Evolutionary conservation across 2,113 vertebrate species (phyloP).

Genomic region (Turdus rufiventris): DNA sequence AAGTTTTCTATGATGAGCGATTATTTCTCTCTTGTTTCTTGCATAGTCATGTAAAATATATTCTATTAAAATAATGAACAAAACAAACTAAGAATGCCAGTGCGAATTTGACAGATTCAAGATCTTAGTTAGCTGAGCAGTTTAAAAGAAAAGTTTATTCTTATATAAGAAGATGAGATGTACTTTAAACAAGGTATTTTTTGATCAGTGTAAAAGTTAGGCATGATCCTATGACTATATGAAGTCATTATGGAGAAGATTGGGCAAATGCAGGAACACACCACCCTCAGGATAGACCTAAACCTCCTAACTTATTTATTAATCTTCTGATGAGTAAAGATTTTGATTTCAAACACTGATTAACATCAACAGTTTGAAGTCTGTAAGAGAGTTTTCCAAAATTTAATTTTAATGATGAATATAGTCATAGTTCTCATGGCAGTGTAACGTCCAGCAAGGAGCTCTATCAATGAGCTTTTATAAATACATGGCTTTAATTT

Average conservation of each 20-base stretch:
- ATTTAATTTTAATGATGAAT: not conserved
- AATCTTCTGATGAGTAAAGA: not conserved
- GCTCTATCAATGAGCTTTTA: not conserved
- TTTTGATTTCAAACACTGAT: not conserved
- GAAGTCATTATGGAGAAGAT: not conserved
- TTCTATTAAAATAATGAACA: not conserved
- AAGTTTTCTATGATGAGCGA: not conserved
- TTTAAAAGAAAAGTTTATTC: not conserved
- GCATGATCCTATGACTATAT: not conserved
- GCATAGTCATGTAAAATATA: not conserved
- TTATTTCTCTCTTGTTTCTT: not conserved
- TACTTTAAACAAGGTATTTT: not conserved
- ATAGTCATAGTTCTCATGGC: not conserved
- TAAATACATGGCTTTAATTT: not conserved
- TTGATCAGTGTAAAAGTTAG: not conserved
- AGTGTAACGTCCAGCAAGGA: not conserved
- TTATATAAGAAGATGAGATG: not conserved
- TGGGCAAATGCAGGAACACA: not conserved
- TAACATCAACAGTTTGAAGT: not conserved
- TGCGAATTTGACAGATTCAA: not conserved
- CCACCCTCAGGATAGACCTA: not conserved
- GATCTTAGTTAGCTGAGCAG: not conserved
- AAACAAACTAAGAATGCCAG: not conserved
- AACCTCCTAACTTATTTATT: not conserved
- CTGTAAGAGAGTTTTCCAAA: accelerated